These are phyloP conservation scores for Conus betulinus DNA, from an alignment of 1,140 invertebrate genomes.

Conservation along the genomic window DNA sequence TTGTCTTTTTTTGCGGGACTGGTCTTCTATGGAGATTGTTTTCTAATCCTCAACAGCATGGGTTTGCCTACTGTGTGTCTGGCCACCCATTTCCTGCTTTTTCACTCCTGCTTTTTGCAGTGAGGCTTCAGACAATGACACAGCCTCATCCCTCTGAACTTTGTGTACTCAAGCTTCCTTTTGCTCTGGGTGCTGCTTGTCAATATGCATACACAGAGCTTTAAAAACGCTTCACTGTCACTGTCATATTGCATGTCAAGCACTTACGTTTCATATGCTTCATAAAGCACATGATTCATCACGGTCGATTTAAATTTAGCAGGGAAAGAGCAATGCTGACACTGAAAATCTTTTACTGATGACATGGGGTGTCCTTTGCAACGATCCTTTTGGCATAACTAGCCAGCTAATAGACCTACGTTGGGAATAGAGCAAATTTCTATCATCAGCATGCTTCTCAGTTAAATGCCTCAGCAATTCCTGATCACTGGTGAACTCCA, in stretches of 20 bases:
- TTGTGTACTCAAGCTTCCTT: too few relatives aligned
- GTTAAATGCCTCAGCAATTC: neutral
- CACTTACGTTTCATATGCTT: neutral
- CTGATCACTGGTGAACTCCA: neutral
- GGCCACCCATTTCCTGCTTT: neutral
- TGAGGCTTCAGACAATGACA: neutral
- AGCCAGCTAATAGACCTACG: neutral
- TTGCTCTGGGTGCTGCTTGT: too few relatives aligned
- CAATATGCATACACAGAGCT: too few relatives aligned
- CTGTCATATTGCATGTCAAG: too few relatives aligned
- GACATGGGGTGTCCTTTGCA: too few relatives aligned
- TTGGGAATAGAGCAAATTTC: neutral
- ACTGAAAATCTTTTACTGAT: neutral
- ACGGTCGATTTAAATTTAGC: neutral
- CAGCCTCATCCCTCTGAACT: neutral
- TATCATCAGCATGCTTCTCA: neutral
- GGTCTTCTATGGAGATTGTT: neutral
- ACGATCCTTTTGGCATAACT: neutral
- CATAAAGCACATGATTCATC: neutral
- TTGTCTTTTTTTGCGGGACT: too few relatives aligned
- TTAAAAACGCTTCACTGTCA: neutral
- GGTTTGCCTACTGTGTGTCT: neutral
- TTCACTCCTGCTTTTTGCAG: neutral
- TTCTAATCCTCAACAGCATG: neutral
- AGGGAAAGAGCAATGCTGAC: neutral